Base-by-base conservation (phyloP, 2,888 invertebrate genomes). In the Saturnia japonica region DNA sequence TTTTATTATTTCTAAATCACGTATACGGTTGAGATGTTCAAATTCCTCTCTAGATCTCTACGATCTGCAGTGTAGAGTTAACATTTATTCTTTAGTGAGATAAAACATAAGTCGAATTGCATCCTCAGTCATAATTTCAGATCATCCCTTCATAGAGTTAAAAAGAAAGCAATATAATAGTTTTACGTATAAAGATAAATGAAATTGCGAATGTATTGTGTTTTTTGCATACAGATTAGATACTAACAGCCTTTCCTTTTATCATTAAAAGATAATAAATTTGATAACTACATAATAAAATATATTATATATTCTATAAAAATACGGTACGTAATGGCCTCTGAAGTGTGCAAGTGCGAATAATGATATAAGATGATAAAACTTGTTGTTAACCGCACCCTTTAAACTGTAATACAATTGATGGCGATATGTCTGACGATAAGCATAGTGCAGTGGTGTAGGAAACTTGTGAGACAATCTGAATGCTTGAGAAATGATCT, bases 271-370 rank as follows among this genome's bases (percentile, higher is more conserved):
- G 64, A 64, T 64, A 64, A 64, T 7, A 0, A 34, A 40, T n/a
- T 64, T 64, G 64, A 64, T 64, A 40, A n/a, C 9, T 6, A 34
- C 40, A 64, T 40, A 64, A 64, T 64, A 64, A 64, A 64, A 40
- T 64, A 57, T 57, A 57, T 57, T 12, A 54, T 54, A 22, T 22
- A 64, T 34, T 64, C 11, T 3, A 40, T 40, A 19, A 64, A 62
- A 64, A 64, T 64, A 40, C 64, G n/a, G 64, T 64, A 64, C 40
- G 40, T 64, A 64, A 19, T n/a, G 28, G 34, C 64, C 64, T 40
- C 40, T 64, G 22, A 57, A 57, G 25, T 22, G 4, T 57, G 60
- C 11, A 62, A 25, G 11, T 7, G 60, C 19, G 8, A 54, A 54
- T 54, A 54, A 25, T 57, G 22, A 25, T 57, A 57, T 57, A 25